Base-by-base conservation (phyloP, 2,888 invertebrate species). In the Margaritifera margaritifera region DNA sequence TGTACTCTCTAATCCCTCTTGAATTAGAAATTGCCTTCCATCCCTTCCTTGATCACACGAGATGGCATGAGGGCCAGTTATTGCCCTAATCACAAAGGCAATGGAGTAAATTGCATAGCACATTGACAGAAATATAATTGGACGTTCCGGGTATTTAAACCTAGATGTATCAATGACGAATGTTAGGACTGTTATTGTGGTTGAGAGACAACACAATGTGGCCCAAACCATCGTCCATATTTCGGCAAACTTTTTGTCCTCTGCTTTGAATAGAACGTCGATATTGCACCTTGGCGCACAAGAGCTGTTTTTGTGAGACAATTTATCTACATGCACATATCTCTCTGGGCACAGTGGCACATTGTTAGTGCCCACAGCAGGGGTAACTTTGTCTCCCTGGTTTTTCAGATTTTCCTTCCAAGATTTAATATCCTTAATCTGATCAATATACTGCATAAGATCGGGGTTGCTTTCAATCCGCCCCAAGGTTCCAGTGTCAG, bases 141-240 rank as follows among this genome's bases (percentile, higher is more conserved):
- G 90, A 67, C 90, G 77, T 74, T 90, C 90, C 1, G 91, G 90
- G 79, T 91, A 91, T 69, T 87, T 85, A 82, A 91, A 91, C 50
- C 90, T 81, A 42, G 83, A 78, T n/a, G 88, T 86, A 75, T 90
- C 90, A 59, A 90, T 86, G 64, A 87, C 83, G 79, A 89, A 91
- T 6, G 90, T 90, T 6, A 89, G 72, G 25, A 90, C 85, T 0
- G 90, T 91, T 64, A 90, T 77, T 0, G 84, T 73, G 6, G 90
- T 90, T n/a, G 90, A 89, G 64, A 89, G 71, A 69, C 95, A 92
- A 74, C 95, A 94, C 50, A 95, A 89, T 88, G 94, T 93, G 0
- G 95, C 94, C 90, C 95, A 93, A 6, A 94, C 93, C 42, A 93
- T 92, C 91, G 94, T 94, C 92, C 95, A 94, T 25, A 94, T 92